A percentile compares a stretch with the other conserved stretches of the same genome.
phyloP scores from a whole-genome alignment of 1,140 invertebrate species.

The Drosophila sp. region DNA sequence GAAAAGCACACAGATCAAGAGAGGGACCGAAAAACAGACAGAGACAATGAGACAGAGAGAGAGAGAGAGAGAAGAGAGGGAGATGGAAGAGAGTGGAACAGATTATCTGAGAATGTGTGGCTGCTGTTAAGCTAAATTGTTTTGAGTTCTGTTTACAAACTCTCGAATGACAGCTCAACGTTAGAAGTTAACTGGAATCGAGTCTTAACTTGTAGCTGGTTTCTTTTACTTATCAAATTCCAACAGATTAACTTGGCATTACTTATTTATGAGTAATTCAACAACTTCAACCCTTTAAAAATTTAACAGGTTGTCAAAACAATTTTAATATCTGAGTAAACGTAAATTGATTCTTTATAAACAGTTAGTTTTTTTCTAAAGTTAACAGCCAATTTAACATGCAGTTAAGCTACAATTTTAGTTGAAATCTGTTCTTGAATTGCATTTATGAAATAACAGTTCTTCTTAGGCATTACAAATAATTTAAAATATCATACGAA shows the following conservation, averaged over 20 bases:
- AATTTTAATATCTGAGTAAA: not conserved
- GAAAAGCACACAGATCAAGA: conserved; percentile 4
- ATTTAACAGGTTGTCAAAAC: not conserved
- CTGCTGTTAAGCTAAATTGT: conserved; percentile 12
- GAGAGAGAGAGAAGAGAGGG: not conserved
- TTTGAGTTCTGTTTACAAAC: conserved; percentile 10
- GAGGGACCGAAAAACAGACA: too few species aligned
- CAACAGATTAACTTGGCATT: not conserved
- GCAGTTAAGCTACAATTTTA: too few species aligned
- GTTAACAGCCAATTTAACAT: too few species aligned
- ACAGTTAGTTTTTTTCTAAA: too few species aligned
- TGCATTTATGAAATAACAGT: too few species aligned
- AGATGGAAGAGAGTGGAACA: not conserved
- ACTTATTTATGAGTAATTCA: not conserved
- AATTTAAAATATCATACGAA: too few species aligned
- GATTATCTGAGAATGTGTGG: not conserved
- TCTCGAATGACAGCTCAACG: conserved; percentile 6
- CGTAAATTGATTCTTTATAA: too few species aligned
- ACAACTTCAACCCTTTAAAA: not conserved
- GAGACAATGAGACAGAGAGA: too few species aligned
- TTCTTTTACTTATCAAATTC: not conserved
- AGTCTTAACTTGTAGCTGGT: not conserved
- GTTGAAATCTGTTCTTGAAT: too few species aligned
- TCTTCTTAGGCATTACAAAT: too few species aligned
- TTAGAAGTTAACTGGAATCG: conserved; percentile 4